These are phyloP conservation scores for Gambusia yucatana DNA, from an alignment of 2,797 vertebrate species.

Conservation along the genomic window DNA sequence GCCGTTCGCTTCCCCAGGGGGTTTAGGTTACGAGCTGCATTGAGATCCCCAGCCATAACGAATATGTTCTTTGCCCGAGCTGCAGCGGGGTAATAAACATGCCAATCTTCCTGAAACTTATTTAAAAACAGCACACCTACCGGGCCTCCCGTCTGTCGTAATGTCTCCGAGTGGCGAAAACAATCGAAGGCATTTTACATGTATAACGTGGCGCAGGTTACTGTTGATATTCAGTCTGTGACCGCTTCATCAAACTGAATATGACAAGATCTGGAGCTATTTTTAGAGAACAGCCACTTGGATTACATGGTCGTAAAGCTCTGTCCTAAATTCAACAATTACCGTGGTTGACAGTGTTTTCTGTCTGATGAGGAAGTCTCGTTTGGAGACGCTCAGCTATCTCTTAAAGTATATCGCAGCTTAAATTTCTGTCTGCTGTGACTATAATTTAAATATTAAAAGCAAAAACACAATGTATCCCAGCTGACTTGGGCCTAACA, in stretches of 20 bases:
- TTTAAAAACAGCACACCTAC: neutral
- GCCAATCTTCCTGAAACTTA: neutral
- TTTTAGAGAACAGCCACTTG: conserved; percentile 58
- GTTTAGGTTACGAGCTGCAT: neutral
- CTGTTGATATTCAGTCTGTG: conserved; percentile 33
- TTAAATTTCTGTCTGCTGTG: conserved; percentile 21
- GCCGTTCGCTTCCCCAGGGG: neutral
- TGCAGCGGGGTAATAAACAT: neutral
- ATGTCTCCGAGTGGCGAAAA: neutral
- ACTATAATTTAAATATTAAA: conserved; percentile 28
- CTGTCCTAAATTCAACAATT: conserved; percentile 65
- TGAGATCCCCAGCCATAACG: neutral
- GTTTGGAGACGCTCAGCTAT: conserved; percentile 7
- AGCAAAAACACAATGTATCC: conserved; percentile 20
- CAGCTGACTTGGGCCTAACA: conserved; percentile 23
- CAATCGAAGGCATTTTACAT: neutral
- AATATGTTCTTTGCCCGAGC: neutral
- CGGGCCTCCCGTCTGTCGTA: neutral
- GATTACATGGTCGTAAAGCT: conserved; percentile 54
- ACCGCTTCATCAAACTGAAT: conserved; percentile 51
- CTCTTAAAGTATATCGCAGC: conserved; percentile 6
- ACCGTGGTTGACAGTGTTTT: conserved; percentile 41
- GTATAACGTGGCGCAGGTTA: conserved; percentile 28
- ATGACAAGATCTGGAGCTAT: conserved; percentile 60
- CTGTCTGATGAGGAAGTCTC: conserved; percentile 35